Evolutionary conservation across 1,140 invertebrate genomes (phyloP).

Genomic region (Zophobas atratus): DNA sequence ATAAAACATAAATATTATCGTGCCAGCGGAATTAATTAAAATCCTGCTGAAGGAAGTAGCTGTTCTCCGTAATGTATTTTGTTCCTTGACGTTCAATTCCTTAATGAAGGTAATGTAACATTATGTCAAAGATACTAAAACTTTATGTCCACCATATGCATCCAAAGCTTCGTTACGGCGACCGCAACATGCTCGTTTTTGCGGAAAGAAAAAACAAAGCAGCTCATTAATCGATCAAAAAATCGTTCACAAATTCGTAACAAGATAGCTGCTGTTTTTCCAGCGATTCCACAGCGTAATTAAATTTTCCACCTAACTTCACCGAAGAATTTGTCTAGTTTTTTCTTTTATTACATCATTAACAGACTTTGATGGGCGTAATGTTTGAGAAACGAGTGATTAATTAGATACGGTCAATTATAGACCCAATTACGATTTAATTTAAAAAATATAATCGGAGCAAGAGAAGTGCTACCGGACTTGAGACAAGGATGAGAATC

Average conservation of each 20-base stretch:
- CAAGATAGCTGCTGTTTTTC: too few relatives aligned
- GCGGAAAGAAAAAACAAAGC: too few relatives aligned
- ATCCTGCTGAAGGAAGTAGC: constrained; percentile 26
- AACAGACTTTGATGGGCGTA: constrained; percentile 11
- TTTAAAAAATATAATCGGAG: constrained; percentile 19
- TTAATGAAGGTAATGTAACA: constrained; percentile 33
- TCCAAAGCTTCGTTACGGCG: constrained; percentile 9
- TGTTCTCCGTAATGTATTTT: constrained; percentile 32
- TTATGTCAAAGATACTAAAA: constrained; percentile 29
- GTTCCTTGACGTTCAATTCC: constrained; percentile 33
- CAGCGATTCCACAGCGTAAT: neutral
- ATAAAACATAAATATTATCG: constrained; percentile 35
- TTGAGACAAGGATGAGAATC: constrained; percentile 32
- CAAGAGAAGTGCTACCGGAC: constrained; percentile 35
- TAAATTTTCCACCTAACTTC: neutral
- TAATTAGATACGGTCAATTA: constrained; percentile 15
- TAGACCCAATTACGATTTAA: constrained; percentile 4
- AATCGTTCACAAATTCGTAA: too few relatives aligned
- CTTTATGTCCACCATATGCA: constrained; percentile 33
- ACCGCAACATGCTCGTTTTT: too few relatives aligned
- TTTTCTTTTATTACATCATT: neutral
- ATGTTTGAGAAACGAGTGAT: constrained; percentile 1
- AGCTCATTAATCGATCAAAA: too few relatives aligned
- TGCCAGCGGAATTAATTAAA: constrained; percentile 27
- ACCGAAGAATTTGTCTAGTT: neutral